phyloP scores from a whole-genome alignment of 2,888 invertebrate species.

The Rutpela maculata region DNA sequence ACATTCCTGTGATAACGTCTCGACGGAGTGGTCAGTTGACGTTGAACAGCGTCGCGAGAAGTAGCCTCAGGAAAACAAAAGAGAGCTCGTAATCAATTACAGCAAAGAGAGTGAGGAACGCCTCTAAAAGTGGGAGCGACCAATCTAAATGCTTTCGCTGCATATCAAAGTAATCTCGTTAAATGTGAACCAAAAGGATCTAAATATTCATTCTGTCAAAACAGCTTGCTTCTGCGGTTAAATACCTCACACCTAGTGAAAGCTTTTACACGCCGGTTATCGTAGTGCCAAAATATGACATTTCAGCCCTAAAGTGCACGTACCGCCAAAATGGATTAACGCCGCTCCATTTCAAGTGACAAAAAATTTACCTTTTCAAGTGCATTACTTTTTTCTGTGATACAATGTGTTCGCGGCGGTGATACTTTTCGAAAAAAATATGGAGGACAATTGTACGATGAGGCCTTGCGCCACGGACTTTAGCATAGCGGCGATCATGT shows the following conservation, averaged over 20 bases:
- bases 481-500: slow-evolving; percentile 97
- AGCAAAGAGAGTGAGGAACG: slow-evolving; percentile 71
- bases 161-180: slow-evolving; percentile 72
- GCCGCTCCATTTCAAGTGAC: neutral
- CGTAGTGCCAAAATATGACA: slow-evolving; percentile 21
- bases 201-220: slow-evolving; percentile 75
- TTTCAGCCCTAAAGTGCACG: slow-evolving; percentile 14
- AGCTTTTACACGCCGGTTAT: slow-evolving; percentile 35
- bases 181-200: slow-evolving; percentile 72
- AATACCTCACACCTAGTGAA: slow-evolving; percentile 53
- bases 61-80: slow-evolving; percentile 59
- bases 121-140: slow-evolving; percentile 74
- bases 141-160: slow-evolving; percentile 74
- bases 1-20: slow-evolving; percentile 77
- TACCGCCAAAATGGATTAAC: slow-evolving; percentile 23
- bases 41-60: slow-evolving; percentile 74
- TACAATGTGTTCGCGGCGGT: slow-evolving; percentile 60
- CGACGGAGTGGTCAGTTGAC: slow-evolving; percentile 76
- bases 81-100: slow-evolving; percentile 76
- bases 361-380: slow-evolving; percentile 1
- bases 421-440: slow-evolving; percentile 58
- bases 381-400: slow-evolving; percentile 61
- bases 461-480: slow-evolving; percentile 94
- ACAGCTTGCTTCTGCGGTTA: slow-evolving; percentile 71
- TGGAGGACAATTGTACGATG: slow-evolving; percentile 83